Percentiles rank a stretch among this genome's conserved stretches.
phyloP scores from a whole-genome alignment of 92 coral and sea anemone species.

The Plumapathes pennacea region DNA sequence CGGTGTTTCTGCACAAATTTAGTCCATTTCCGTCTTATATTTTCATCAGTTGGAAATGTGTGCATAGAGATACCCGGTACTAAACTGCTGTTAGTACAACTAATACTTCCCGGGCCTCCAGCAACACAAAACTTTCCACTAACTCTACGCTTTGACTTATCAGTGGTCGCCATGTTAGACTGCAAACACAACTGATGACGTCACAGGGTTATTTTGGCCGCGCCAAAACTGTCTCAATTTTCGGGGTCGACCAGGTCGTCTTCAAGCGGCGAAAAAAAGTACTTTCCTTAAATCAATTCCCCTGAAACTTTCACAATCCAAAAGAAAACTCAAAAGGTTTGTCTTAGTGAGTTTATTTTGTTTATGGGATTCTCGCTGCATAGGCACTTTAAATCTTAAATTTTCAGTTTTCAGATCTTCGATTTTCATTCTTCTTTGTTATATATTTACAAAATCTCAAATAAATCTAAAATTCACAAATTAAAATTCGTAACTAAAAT shows the following conservation, averaged over 20 bases:
- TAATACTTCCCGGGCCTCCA: constrained; percentile 19
- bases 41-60: constrained; percentile 5
- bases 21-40: constrained; percentile 7
- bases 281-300: no score
- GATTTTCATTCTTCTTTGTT: no score
- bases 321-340: no score
- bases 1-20: constrained; percentile 20
- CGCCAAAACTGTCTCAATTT: constrained; percentile 12
- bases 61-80: constrained; percentile 14
- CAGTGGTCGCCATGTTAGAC: background rate
- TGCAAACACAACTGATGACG: constrained; percentile 1
- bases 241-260: background rate
- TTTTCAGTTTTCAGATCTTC: no score
- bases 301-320: no score
- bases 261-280: background rate
- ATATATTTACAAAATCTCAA: no score
- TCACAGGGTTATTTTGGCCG: constrained; percentile 5
- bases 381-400: no score
- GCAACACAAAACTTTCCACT: constrained; percentile 21
- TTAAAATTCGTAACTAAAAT: no score
- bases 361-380: no score
- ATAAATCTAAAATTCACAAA: no score
- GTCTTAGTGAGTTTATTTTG: no score
- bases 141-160: constrained; percentile 6
- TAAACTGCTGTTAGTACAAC: constrained; percentile 10